phyloP scores from a whole-genome alignment of 2,888 invertebrate species.

The Polydesmus complanatus region DNA sequence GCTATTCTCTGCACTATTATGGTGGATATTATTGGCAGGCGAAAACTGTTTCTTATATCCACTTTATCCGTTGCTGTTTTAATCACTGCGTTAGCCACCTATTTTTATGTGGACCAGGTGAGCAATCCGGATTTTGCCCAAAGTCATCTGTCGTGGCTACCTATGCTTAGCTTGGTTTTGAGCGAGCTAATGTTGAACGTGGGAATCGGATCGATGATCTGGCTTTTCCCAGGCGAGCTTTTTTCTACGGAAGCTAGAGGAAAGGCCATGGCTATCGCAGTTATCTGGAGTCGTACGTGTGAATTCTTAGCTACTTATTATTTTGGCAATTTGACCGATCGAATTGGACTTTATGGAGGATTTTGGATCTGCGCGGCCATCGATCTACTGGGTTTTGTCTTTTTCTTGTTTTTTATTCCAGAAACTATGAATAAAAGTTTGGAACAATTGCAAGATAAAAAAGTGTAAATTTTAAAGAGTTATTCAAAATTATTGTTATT shows the following conservation, averaged over 20 bases:
- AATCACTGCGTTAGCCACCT: not conserved
- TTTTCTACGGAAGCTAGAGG: not conserved
- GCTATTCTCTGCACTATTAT: not conserved
- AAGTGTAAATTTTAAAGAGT: not conserved
- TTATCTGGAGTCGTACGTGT: not conserved
- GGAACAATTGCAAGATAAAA: not conserved
- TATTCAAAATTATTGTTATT: no score
- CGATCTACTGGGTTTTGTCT: not conserved
- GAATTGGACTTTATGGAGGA: not conserved
- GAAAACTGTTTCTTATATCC: conserved; percentile 17
- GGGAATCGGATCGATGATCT: not conserved
- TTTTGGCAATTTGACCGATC: not conserved
- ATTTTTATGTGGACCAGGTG: not conserved
- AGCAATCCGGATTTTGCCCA: not conserved
- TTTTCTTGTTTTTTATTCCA: not conserved
- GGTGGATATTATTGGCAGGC: conserved; percentile 12
- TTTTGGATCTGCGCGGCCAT: not conserved
- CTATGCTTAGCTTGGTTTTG: not conserved
- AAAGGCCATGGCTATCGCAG: not conserved
- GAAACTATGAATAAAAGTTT: not conserved
- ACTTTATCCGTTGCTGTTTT: conserved; percentile 5
- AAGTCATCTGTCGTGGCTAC: not conserved
- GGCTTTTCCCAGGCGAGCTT: not conserved
- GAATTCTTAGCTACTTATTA: not conserved
- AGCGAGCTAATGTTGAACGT: not conserved